Percentiles rank a stretch among this genome's conserved stretches.
Conservation (phyloP, 2,797 vertebrate species). For the Acipenser transmontanus region DNA sequence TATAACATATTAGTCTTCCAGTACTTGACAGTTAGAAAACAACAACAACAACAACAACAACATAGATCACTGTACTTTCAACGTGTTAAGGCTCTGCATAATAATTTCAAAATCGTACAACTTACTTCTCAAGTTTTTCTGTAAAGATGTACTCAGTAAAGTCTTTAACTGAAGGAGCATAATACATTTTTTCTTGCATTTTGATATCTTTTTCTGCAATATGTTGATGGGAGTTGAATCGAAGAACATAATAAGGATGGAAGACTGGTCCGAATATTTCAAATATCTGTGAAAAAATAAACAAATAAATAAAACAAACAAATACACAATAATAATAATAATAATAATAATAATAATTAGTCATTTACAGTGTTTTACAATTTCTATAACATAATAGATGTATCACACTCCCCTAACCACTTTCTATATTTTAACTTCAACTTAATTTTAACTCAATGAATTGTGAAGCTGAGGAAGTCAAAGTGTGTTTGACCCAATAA, state of each 20-base stretch:
- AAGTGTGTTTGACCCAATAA: too few relatives aligned
- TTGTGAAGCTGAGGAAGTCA: too few relatives aligned
- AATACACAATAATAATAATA: not conserved
- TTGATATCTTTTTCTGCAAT: constrained; percentile 66
- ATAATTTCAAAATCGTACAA: constrained; percentile 17
- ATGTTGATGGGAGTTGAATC: constrained; percentile 75
- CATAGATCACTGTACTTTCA: not conserved
- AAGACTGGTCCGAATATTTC: constrained; percentile 87
- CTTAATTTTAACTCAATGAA: too few relatives aligned
- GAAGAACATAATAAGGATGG: constrained; percentile 80
- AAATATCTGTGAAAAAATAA: constrained; percentile 63
- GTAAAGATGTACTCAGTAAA: constrained; percentile 85
- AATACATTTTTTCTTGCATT: constrained; percentile 70
- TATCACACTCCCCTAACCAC: too few relatives aligned
- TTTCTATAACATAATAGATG: too few relatives aligned
- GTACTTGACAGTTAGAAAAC: too few relatives aligned
- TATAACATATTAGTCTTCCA: too few relatives aligned
- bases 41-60: too few relatives aligned
- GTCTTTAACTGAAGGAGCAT: constrained; percentile 73
- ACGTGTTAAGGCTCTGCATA: not conserved
- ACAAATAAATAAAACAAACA: not conserved
- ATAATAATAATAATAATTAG: too few relatives aligned
- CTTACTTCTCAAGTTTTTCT: constrained; percentile 75
- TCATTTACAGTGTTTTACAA: too few relatives aligned
- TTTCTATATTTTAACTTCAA: too few relatives aligned